Conservation (phyloP, 2,888 invertebrate genomes). For the Calliopum simillimum region DNA sequence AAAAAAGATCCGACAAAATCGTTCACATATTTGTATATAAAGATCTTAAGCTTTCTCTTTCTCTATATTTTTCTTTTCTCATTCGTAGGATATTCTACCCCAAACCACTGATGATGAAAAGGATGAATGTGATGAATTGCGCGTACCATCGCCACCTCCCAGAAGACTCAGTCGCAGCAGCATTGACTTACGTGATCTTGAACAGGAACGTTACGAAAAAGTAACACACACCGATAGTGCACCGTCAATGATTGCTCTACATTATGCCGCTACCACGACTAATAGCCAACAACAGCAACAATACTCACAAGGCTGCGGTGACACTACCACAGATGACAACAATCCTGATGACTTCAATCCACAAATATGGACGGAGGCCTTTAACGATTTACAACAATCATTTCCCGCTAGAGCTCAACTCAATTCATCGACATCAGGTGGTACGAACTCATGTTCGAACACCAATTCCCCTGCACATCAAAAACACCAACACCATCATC, state of each 20-base stretch:
- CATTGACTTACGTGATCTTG: constrained; percentile 67
- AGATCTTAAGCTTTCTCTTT: neutral
- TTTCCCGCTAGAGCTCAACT: constrained; percentile 33
- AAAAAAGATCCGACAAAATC: too few species aligned
- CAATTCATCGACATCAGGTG: constrained; percentile 30
- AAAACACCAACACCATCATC: constrained; percentile 17
- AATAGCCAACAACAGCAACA: constrained; percentile 47
- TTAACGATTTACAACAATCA: constrained; percentile 45
- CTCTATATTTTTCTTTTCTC: neutral
- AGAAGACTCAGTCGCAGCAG: constrained; percentile 67
- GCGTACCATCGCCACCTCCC: constrained; percentile 67
- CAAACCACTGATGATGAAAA: constrained; percentile 63
- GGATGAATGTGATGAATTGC: constrained; percentile 67
- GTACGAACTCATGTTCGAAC: constrained; percentile 36
- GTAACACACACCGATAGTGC: constrained; percentile 68
- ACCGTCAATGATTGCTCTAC: constrained; percentile 67
- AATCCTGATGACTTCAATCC: constrained; percentile 49
- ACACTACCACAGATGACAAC: constrained; percentile 38
- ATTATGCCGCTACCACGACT: constrained; percentile 55
- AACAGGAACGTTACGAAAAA: constrained; percentile 67
- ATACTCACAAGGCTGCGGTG: constrained; percentile 28
- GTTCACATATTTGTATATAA: too few species aligned
- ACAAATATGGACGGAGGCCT: constrained; percentile 56
- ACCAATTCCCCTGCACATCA: constrained; percentile 33
- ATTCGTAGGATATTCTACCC: constrained; percentile 61